phyloP scores from a whole-genome alignment of 2,113 vertebrate genomes.

The Cyphomyrus plagiostoma region DNA sequence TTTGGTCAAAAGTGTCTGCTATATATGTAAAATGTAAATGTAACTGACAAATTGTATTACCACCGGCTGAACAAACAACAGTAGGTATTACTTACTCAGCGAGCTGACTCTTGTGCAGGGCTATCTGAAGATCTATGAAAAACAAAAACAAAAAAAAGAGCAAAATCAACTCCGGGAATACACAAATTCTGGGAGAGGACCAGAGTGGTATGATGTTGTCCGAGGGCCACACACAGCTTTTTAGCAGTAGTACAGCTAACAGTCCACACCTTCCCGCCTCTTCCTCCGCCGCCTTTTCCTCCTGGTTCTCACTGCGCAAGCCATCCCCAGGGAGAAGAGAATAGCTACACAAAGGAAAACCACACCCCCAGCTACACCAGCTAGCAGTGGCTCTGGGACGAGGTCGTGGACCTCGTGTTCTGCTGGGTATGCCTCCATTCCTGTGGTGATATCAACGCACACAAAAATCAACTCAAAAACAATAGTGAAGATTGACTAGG shows the following conservation, averaged over 20 bases:
- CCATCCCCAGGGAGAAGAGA: conserved; percentile 68
- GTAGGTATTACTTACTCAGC: conserved; percentile 53
- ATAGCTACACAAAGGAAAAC: conserved; percentile 77
- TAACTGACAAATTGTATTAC: not conserved
- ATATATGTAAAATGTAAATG: not conserved
- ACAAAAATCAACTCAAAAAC: not conserved
- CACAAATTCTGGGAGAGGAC: conserved; percentile 41
- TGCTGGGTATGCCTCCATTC: conserved; percentile 68
- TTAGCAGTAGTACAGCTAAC: not conserved
- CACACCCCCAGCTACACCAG: conserved; percentile 73
- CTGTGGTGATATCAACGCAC: conserved; percentile 47
- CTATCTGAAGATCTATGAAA: conserved; percentile 51
- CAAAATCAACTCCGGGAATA: conserved; percentile 39
- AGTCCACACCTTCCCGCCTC: conserved; percentile 46
- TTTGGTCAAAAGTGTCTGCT: not conserved
- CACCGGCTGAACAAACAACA: not conserved
- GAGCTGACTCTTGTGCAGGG: conserved; percentile 51
- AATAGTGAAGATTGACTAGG: not conserved
- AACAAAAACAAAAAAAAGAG: conserved; percentile 17
- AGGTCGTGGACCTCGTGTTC: conserved; percentile 70
- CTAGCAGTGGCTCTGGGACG: conserved; percentile 71
- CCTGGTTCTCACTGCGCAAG: conserved; percentile 72
- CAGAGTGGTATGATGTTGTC: conserved; percentile 23
- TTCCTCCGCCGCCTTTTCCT: conserved; percentile 49
- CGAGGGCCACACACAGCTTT: not conserved